Evolutionary conservation across 2,797 vertebrate species (phyloP), one percentile per base, ranked within the genome.

Genomic region (Cephalopachus bancanus): DNA sequence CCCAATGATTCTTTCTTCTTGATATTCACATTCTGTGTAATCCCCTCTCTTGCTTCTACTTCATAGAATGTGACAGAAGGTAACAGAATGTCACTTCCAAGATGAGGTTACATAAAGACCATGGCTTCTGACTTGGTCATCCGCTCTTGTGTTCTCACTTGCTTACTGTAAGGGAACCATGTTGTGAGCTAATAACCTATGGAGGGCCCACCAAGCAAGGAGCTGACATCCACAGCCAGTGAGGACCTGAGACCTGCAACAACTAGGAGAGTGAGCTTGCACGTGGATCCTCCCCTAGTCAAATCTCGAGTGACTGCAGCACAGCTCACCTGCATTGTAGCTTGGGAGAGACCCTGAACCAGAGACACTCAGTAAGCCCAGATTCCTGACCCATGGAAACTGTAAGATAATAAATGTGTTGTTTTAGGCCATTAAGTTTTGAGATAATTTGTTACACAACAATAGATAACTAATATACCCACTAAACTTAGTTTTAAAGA

Each of bases 381-480:
- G 22, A 69, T 89, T 93, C 59, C 74, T 62, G 71, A 57, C 44
- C 75, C 10, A 4, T 3, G n/a, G 69, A 62, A 93, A 80, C n/a
- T 20, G 15, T n/a, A 86, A 83, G 78, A 81, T 75, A 49, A 89
- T 64, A 57, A 81, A 76, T 72, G 51, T 78, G 57, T 84, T 89
- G 75, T n/a, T 53, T 78, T 78, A 62, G 69, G 33, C 19, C n/a
- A 3, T 53, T 92, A 79, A 49, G 7, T 69, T 87, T 80, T 49
- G 44, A 75, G 30, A 33, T 75, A 57, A 67, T 51, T 83, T 92
- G 49, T 78, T 83, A 86, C 14, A 79, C 5, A 44, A 62, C 28
- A 24, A 37, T 51, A 14, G 69, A 49, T 85, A 76, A 33, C 33
- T 62, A 75, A 81, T 85, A 65, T 62, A 83, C 3, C 28, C 69